phyloP scores from a whole-genome alignment of 2,888 invertebrate genomes.

The Agrotis exclamationis region DNA sequence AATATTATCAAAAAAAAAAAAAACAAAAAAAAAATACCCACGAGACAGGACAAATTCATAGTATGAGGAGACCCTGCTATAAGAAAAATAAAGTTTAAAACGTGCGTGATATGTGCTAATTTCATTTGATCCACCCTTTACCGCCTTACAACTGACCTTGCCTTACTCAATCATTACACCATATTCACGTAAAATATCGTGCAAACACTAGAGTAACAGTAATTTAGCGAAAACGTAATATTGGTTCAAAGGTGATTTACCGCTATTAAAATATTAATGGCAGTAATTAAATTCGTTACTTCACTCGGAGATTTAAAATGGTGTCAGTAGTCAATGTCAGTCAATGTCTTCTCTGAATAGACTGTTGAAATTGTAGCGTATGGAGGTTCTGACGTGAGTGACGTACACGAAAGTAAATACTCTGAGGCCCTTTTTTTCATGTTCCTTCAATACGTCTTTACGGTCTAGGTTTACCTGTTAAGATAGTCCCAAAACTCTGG shows the following conservation, averaged over 20 bases:
- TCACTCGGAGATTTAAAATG: slow-evolving; percentile 22
- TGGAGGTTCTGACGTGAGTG: neutral
- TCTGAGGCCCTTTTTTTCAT: no score
- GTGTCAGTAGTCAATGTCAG: slow-evolving; percentile 49
- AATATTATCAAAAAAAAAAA: no score
- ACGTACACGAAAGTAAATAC: no score
- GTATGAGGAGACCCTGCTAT: no score
- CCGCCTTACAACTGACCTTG: slow-evolving; percentile 12
- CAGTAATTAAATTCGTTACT: slow-evolving; percentile 47
- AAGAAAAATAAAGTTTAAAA: no score
- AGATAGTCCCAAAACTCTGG: no score
- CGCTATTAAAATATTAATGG: slow-evolving; percentile 36
- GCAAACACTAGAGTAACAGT: slow-evolving; percentile 34
- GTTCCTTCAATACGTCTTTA: no score
- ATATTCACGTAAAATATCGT: slow-evolving; percentile 36
- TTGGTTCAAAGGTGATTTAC: slow-evolving; percentile 52
- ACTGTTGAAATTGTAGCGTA: slow-evolving; percentile 32
- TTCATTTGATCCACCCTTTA: neutral
- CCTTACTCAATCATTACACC: slow-evolving; percentile 29
- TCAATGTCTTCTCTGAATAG: slow-evolving; percentile 42
- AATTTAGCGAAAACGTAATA: slow-evolving; percentile 33
- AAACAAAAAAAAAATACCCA: no score
- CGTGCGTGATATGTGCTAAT: no score
- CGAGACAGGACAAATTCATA: no score
- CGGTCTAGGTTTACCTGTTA: no score